Base-by-base conservation (phyloP, 2,888 invertebrate species). In the Lumbricus terrestris region DNA sequence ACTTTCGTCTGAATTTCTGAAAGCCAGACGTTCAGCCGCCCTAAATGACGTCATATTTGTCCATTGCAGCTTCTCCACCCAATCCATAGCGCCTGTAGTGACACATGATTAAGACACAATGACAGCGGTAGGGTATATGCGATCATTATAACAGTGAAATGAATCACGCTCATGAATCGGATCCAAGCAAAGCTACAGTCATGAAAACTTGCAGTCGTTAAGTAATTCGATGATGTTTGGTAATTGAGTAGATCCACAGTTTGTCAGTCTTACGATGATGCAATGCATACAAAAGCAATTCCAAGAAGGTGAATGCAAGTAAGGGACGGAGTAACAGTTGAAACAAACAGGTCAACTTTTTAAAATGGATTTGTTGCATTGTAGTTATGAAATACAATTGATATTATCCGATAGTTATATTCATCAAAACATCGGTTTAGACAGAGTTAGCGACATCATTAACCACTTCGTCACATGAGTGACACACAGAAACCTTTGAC, bases 61-160 rank as follows among this genome's bases (percentile, higher is more conserved):
- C 92, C 92, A 92, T 20, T 90, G 38, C 85, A 92, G 33, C 88
- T 88, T 82, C n/a, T 90, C 91, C 34, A 92, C 92, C 89, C 90
- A 92, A 83, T 91, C 90, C 90, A 90, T 91, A 33, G 91, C 90
- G 37, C 90, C 91, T 91, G 88, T 34, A 89, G n/a, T n/a, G n/a
- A n/a, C n/a, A n/a, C n/a, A n/a, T n/a, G n/a, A n/a, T n/a, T n/a
- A n/a, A n/a, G 23, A 23, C 33, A 15, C 20, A 33, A 29, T 34
- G 23, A 34, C 35, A 37, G 23, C 35, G 88, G 29, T 29, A n/a
- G n/a, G n/a, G n/a, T n/a, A n/a, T n/a, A n/a, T n/a, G n/a, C n/a
- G n/a, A 34, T 33, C 15, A 23, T 37, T 1, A 23, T 8, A 33
- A 88, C 88, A 88, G 1, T 29, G 35, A 37, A 88, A 88, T 34